Base-by-base conservation (phyloP, 2,888 invertebrate genomes). In the Eupithecia subumbrata region DNA sequence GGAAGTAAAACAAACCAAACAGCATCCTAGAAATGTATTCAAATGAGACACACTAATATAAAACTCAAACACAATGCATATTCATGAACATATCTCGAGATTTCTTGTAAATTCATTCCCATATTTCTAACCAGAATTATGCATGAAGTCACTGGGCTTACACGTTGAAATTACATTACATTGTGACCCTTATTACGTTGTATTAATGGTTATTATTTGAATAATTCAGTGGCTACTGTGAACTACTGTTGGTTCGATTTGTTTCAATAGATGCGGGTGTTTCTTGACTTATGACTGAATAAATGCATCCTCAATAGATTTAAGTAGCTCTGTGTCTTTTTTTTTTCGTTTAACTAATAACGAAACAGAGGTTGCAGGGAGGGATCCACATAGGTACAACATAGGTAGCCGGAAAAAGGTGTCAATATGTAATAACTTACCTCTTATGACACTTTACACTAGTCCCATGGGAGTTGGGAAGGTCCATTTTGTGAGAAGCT, bases 181-280 rank as follows among this genome's bases (percentile, higher is more conserved):
- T 73, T 73, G 66, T 73, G 68, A 52, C 56, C 73, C 66, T 71
- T 77, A 77, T 73, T 71, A 22, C 75, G 52, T 71, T 71, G 75
- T 52, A 75, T 43, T 73, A 69, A 75, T 16, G 72, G 67, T 25
- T 75, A 45, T 68, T 64, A 30, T 75, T 73, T 77, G 79, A 79
- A 79, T 81, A 82, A 85, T 83, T 80, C 81, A 84, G 81, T 79
- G 74, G 89, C 89, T 88, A 89, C 89, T 77, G 89, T 87, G 84
- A 87, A 89, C 89, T 89, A 89, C 89, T 83, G 89, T 88, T 86
- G 72, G 74, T 80, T 72, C 69, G 45, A 76, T 82, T 73, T 78
- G 74, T 80, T 83, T 81, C 71, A 43, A 70, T 84, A 79, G 52
- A 74, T 14, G 40, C 30, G 52, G 48, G 60, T 69, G 60, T 69